Conservation (phyloP, 2,113 vertebrate genomes). For the Caracal caracal region DNA sequence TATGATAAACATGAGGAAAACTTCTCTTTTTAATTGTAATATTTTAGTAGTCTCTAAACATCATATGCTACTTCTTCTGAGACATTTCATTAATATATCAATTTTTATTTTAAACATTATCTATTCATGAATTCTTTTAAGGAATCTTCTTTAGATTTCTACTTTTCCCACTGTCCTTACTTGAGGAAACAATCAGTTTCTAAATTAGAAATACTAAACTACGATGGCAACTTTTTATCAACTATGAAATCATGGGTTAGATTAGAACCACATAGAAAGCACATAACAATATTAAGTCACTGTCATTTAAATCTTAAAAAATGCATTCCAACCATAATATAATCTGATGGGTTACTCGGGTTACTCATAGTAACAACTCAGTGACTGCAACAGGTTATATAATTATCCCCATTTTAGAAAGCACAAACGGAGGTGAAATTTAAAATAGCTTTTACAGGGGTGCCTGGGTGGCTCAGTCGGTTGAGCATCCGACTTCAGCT, state of each 20-base stretch:
- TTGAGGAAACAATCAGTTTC: neutral
- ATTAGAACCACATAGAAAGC: neutral
- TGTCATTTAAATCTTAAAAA: neutral
- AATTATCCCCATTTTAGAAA: neutral
- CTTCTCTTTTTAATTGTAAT: neutral
- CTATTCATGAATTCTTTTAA: neutral
- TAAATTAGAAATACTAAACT: neutral
- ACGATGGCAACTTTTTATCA: neutral
- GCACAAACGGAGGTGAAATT: neutral
- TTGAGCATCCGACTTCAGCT: too few relatives aligned
- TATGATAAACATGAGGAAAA: neutral
- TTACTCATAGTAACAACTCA: neutral
- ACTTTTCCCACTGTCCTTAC: neutral
- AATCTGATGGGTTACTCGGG: neutral
- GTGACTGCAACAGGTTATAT: neutral
- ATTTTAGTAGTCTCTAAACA: neutral
- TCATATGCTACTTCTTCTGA: neutral
- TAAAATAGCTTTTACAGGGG: neutral
- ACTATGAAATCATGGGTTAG: neutral
- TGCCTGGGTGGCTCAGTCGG: too few relatives aligned
- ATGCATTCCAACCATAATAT: neutral
- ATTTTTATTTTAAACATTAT: neutral
- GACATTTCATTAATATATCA: neutral
- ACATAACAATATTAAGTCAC: neutral
- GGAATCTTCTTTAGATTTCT: neutral